Conservation (phyloP, 2,888 invertebrate genomes). For the Drosophila merina region DNA sequence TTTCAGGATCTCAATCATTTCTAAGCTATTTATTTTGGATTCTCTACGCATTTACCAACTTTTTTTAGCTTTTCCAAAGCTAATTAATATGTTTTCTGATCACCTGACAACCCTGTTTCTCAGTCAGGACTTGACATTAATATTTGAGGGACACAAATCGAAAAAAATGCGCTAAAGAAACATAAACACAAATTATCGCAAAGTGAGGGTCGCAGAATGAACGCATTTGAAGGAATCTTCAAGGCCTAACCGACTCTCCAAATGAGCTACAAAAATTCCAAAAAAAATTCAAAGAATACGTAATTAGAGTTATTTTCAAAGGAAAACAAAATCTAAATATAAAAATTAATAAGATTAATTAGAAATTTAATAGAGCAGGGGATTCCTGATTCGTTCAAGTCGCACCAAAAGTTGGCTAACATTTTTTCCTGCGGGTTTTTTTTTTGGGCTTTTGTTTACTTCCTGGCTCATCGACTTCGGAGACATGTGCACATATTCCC, state of each 20-base stretch:
- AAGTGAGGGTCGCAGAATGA: slow-evolving; percentile 44
- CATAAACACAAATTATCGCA: slow-evolving; percentile 61
- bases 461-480: slow-evolving; percentile 63
- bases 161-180: slow-evolving; percentile 25
- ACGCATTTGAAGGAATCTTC: slow-evolving; percentile 57
- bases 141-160: slow-evolving; percentile 47
- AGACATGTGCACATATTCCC: slow-evolving; percentile 68
- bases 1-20: neutral
- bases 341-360: neutral
- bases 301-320: neutral
- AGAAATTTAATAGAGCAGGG: neutral
- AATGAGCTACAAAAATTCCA: neutral
- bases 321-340: neutral
- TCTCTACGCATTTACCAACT: too few relatives aligned
- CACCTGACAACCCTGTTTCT: slow-evolving; percentile 29
- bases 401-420: neutral
- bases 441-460: slow-evolving; percentile 63
- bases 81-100: neutral
- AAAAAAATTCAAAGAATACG: neutral
- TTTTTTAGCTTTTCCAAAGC: too few relatives aligned
- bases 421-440: slow-evolving; percentile 19
- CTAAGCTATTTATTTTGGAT: too few relatives aligned
- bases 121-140: slow-evolving; percentile 53
- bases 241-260: slow-evolving; percentile 23
- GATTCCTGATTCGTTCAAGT: neutral